Percentiles rank a stretch among this genome's conserved stretches.
Conservation (phyloP, 2,113 vertebrate species). For the Cyphomyrus plagiostoma region DNA sequence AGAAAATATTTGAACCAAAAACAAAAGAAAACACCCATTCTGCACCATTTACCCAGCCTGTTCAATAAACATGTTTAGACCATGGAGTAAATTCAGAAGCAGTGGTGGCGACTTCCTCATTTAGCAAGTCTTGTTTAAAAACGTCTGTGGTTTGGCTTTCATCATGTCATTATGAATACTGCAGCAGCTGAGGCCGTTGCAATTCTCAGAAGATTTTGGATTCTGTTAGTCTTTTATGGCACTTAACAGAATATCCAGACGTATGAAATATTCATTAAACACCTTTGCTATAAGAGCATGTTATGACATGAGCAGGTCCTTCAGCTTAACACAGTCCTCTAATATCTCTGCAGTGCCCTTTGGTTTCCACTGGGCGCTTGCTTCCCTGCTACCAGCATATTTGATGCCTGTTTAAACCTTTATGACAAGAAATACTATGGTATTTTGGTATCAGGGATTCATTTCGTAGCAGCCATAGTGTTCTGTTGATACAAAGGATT, state of each 20-base stretch:
- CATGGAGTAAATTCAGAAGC: background rate
- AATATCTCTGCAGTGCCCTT: background rate
- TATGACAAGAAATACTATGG: background rate
- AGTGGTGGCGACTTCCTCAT: background rate
- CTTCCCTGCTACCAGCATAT: background rate
- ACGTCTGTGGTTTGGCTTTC: background rate
- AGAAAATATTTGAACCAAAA: background rate
- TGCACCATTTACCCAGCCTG: background rate
- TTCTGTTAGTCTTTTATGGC: background rate
- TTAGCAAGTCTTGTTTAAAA: background rate
- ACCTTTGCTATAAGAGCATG: background rate
- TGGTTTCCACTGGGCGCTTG: background rate
- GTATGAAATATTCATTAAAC: slow-evolving; percentile 7
- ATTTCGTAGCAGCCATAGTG: background rate
- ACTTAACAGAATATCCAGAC: background rate
- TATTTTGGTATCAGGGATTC: background rate
- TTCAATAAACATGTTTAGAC: background rate
- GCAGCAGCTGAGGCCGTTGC: background rate
- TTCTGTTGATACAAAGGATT: background rate
- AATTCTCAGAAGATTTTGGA: background rate
- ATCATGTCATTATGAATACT: background rate
- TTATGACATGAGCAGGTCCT: background rate
- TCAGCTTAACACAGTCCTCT: background rate
- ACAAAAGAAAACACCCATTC: background rate
- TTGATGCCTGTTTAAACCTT: background rate